phyloP scores from a whole-genome alignment of 2,888 invertebrate genomes.

The Pollenia angustigena region DNA sequence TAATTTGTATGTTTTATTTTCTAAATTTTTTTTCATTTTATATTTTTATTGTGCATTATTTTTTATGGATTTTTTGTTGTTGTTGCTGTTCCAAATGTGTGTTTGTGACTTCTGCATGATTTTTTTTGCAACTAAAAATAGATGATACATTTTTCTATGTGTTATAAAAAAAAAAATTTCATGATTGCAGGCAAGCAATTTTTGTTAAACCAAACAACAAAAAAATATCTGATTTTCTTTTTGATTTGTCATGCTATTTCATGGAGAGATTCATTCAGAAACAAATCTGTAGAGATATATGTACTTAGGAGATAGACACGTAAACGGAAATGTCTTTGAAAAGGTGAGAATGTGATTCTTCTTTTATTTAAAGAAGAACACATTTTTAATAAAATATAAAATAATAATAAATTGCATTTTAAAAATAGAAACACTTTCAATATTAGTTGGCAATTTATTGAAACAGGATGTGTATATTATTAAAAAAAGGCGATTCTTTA shows the following conservation, averaged over 20 bases:
- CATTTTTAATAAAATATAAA: too few species aligned
- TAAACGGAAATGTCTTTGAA: slow-evolving; percentile 21
- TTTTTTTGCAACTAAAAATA: slow-evolving; percentile 34
- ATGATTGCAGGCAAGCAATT: slow-evolving; percentile 8
- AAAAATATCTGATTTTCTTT: slow-evolving; percentile 33
- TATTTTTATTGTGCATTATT: slow-evolving; percentile 23
- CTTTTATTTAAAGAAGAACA: neutral
- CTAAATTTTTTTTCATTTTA: neutral
- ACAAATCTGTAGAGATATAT: neutral
- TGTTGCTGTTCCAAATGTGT: neutral
- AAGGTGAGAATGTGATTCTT: slow-evolving; percentile 3
- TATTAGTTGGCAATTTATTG: too few species aligned
- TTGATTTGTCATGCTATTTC: slow-evolving; percentile 28
- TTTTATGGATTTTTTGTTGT: slow-evolving; percentile 9
- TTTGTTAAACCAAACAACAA: neutral
- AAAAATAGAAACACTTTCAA: too few species aligned
- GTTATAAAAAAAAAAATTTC: neutral
- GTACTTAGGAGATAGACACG: neutral
- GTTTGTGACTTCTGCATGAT: neutral
- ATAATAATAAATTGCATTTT: too few species aligned
- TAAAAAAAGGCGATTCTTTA: too few species aligned
- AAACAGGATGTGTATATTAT: too few species aligned
- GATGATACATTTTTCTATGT: slow-evolving; percentile 25
- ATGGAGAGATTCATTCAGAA: slow-evolving; percentile 26
- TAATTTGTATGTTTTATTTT: slow-evolving; percentile 35